Base-by-base conservation (phyloP, 2,888 invertebrate genomes). In the Orthosia cruda region DNA sequence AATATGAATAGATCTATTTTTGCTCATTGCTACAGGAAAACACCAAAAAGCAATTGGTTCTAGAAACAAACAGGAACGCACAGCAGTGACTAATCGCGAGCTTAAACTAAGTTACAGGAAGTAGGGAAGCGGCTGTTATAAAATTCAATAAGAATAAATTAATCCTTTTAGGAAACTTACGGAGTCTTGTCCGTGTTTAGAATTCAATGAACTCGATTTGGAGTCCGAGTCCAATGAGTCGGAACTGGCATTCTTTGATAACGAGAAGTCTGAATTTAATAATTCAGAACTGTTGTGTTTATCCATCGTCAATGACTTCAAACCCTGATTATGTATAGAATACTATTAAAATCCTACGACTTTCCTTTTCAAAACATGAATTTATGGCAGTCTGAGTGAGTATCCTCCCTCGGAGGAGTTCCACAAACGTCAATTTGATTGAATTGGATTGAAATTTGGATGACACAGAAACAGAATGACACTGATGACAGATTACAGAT, bases 181-280 rank as follows among this genome's bases (percentile, higher is more conserved):
- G 93, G 98, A 98, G 95, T 98, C 98, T 93, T 98, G 98, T 87
- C 98, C 98, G 94, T 98, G 98, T 97, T 98, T 98, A 59, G 98
- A 98, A 94, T 98, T 98, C 91, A 98, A 97, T 85, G 98, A 98
- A 95, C 98, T 98, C 78, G 98, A 98, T 96, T 98, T 99, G 59
- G 98, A 98, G 92, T 98, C 98, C 0, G 98, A 98, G 93, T 98
- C 98, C 90, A 98, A 96, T 12, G 98, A 98, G 94, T 98, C 98
- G 67, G 98, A 98, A 93, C 98, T 98, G 67, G 98, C 98, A 95
- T 98, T 98, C 96, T 98, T 98, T 15, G 98, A 98, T 88, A 97
- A 94, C 62, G 97, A 97, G 91, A 97, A 97, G 83, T 98, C 98
- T 78, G 97, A 96, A 90, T 97, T 97, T 80, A 98, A 91, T 82